Evolutionary conservation across 2,888 invertebrate species (phyloP), one percentile per base, ranked within the genome.

Genomic region (Amblyjoppa proteus): DNA sequence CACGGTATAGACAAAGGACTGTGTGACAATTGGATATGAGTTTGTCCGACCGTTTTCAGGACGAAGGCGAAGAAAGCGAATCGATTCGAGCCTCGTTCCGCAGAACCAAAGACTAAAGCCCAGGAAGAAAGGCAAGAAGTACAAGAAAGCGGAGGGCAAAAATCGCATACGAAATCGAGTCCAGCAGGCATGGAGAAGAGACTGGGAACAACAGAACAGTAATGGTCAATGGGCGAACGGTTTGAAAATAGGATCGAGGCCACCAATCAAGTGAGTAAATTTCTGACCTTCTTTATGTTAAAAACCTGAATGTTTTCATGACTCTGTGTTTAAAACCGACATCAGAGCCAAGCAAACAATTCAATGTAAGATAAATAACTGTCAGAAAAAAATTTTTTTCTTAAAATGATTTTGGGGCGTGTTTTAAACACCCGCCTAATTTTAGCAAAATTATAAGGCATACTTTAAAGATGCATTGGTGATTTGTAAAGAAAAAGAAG

Each of bases 181-280:
- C 73, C 89, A 83, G 38, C n/a, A 73, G 45, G 68, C 69, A 11
- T 83, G 88, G 89, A 85, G 86, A 76, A 82, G 83, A 88, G 86
- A 89, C 53, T 89, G 89, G 87, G 78, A 77, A 64, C 85, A 87
- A 38, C 88, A 84, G 75, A 83, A 86, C 74, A 71, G 81, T 31
- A 88, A 90, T 75, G 88, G 90, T 68, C 89, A 91, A 68, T 93
- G 93, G 93, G 89, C 85, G 11, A 91, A 93, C 61, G 93, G 93
- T n/a, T 90, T 93, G 58, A 92, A 92, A 82, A 78, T 88, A 41
- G 93, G 93, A 70, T 92, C 92, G 34, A 90, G 93, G 74, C 92
- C 92, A 73, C 92, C 91, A 16, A 61, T 86, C 45, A 89, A 87
- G 93, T 93, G 89, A 91, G 90, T 76, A 71, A 34, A 73, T 28